Evolutionary conservation across 2,113 vertebrate genomes (phyloP).

Genomic region (Climacteris rufus): DNA sequence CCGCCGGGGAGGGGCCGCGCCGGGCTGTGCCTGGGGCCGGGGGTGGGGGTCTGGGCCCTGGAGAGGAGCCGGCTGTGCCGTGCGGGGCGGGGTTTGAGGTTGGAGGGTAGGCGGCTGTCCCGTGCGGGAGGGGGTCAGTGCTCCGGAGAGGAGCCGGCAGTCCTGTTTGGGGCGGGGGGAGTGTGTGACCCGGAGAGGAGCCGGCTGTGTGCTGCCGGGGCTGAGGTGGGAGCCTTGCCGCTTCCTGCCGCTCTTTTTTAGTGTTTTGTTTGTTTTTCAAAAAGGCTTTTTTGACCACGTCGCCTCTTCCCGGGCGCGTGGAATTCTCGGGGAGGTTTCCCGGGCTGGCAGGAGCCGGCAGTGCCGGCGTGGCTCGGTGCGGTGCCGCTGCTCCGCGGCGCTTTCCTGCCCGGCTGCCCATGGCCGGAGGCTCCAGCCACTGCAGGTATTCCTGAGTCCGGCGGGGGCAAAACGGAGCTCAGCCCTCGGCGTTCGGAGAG

Average conservation of each 20-base stretch:
- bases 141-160: background rate
- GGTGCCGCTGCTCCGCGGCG: too few species aligned
- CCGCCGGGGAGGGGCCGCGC: background rate
- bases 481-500: rapidly evolving
- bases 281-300: background rate
- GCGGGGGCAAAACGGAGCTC: background rate
- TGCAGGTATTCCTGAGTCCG: rapidly evolving
- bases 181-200: too few species aligned
- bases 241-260: too few species aligned
- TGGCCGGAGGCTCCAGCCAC: rapidly evolving
- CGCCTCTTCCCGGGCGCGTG: too few species aligned
- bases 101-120: rapidly evolving
- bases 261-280: too few species aligned
- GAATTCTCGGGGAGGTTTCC: background rate
- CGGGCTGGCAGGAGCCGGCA: background rate
- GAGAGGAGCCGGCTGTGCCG: rapidly evolving
- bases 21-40: rapidly evolving
- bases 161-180: rapidly evolving
- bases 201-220: rapidly evolving
- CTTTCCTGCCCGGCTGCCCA: background rate
- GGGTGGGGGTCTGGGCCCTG: rapidly evolving
- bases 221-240: rapidly evolving
- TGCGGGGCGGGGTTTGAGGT: rapidly evolving
- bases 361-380: background rate
- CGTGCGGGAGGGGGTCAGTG: rapidly evolving